Percentiles rank a stretch among this genome's conserved stretches.
phyloP scores from a whole-genome alignment of 2,113 vertebrate genomes.

The Triplophysa siluroides region DNA sequence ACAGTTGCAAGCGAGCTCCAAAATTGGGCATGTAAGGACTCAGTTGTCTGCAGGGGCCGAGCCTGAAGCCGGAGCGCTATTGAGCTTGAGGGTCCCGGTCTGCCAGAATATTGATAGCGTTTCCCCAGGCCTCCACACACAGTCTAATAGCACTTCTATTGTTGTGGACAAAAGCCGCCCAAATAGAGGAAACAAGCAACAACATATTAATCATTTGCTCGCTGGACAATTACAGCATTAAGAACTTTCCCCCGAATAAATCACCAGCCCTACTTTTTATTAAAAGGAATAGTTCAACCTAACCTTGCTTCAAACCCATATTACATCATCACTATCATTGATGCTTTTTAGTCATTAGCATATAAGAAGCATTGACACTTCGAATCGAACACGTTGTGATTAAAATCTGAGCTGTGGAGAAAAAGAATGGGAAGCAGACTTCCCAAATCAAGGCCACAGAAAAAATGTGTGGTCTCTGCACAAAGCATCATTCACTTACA shows the following conservation, averaged over 20 bases:
- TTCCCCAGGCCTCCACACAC: background rate
- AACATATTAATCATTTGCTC: background rate
- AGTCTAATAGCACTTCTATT: background rate
- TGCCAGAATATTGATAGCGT: constrained; percentile 32
- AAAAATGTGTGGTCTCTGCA: too few species aligned
- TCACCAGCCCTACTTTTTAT: background rate
- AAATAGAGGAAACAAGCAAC: background rate
- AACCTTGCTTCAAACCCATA: too few species aligned
- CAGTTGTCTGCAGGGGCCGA: background rate
- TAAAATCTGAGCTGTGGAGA: too few species aligned
- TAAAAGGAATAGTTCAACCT: too few species aligned
- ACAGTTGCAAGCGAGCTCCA: constrained; percentile 44
- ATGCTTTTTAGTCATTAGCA: too few species aligned
- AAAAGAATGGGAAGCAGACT: too few species aligned
- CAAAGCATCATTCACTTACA: too few species aligned
- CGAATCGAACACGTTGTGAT: too few species aligned
- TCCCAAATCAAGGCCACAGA: too few species aligned
- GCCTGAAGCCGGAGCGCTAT: background rate
- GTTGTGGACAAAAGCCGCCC: background rate
- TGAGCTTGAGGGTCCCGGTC: constrained; percentile 1
- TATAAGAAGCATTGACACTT: too few species aligned
- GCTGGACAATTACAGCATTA: background rate
- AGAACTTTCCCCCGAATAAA: background rate
- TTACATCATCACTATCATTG: too few species aligned
- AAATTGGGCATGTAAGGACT: background rate